Base-by-base conservation (phyloP, 2,888 invertebrate species). In the Drosophila infuscata region DNA sequence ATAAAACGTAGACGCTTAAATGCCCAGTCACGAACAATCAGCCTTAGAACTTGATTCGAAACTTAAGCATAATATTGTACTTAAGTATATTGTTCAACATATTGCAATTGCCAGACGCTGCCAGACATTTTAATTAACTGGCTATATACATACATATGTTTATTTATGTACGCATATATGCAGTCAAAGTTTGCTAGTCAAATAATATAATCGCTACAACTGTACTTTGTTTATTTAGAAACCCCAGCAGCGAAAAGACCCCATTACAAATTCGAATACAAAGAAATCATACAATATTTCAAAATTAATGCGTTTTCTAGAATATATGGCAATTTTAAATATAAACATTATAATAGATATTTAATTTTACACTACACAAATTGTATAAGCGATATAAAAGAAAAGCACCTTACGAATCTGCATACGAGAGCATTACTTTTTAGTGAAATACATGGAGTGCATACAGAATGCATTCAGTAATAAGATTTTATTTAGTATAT, bases 1-100 rank as follows among this genome's bases (percentile, higher is more conserved):
- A 25, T 25, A 38, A 60, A 59, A 36, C 32, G 4, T 29, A 29
- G 29, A 30, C 57, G 12, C n/a, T 57, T 57, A 73, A 88, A 63
- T 81, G 89, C 75, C 82, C 66, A 86, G 74, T 86, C 85, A 86
- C 74, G 89, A 70, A 53, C 63, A 76, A 64, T 48, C 73, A 69
- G 70, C 77, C 74, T 73, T 60, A 64, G 66, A 88, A 79, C 82
- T 71, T 68, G 63, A 88, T 84, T 82, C 46, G 74, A 85, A 51
- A 38, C 33, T 46, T 32, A 25, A 66, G 57, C 64, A 80, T 64
- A 61, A 64, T 36, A 41, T 35, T 52, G 38, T 35, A 41, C 12
- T 68, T 46, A 54, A 51, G 35, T n/a, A 70, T 57, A 60, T 54
- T 52, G 51, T 65, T 52, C 43, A 7, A 30, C 54, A 41, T 46